Conservation (phyloP, 2,113 vertebrate species). For the Potamarius usumacintae region DNA sequence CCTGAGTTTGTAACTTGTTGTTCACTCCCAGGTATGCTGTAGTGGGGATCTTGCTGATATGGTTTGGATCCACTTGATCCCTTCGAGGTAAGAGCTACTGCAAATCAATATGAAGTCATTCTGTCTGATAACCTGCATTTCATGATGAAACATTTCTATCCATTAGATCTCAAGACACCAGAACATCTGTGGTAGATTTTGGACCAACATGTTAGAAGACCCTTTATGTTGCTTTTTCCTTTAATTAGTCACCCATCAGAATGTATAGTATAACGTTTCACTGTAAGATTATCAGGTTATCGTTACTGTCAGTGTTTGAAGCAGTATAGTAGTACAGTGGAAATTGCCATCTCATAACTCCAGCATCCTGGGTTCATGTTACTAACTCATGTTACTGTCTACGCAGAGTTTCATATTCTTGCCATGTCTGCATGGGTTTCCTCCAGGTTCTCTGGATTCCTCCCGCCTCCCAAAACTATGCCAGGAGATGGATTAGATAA, state of each 20-base stretch:
- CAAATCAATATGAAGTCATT: not conserved
- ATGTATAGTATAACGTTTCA: not conserved
- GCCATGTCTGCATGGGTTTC: not conserved
- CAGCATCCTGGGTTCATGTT: not conserved
- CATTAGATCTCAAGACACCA: not conserved
- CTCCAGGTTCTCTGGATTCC: not conserved
- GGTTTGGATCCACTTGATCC: not conserved
- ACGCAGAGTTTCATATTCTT: not conserved
- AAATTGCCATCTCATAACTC: not conserved
- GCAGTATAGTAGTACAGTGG: not conserved
- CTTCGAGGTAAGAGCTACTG: not conserved
- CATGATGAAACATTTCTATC: not conserved
- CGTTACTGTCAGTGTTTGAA: not conserved
- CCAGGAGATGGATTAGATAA: not conserved
- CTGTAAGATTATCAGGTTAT: not conserved
- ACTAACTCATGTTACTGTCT: not conserved
- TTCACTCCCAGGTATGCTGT: not conserved
- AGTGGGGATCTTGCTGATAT: not conserved
- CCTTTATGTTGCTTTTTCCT: not conserved
- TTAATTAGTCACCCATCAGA: not conserved
- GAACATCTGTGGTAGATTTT: not conserved
- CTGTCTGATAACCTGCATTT: not conserved
- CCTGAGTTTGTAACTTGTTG: not conserved
- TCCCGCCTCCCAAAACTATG: not conserved
- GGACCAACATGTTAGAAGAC: not conserved